Evolutionary conservation across 2,888 invertebrate genomes (phyloP).

Genomic region (Trileptium ribeirensis): DNA sequence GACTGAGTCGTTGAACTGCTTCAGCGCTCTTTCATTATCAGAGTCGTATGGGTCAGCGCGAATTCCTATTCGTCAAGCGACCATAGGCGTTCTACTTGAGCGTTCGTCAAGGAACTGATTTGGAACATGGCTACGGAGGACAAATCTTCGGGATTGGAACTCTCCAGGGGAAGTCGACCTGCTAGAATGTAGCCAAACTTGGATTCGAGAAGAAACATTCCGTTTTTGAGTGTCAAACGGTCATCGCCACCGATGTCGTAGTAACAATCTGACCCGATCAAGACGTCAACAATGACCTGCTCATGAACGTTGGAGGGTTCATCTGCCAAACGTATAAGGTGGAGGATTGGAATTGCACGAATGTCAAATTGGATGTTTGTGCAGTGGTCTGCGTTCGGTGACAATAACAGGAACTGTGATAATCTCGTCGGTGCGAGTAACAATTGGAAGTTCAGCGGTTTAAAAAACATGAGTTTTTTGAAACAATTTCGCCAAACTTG

Average conservation of each 20-base stretch:
- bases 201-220: neutral
- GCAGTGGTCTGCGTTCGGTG: no score
- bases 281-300: neutral
- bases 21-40: conserved; percentile 7
- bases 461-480: no score
- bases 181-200: neutral
- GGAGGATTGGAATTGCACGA: neutral
- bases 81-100: conserved; percentile 16
- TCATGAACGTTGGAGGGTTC: neutral
- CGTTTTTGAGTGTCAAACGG: neutral
- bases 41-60: neutral
- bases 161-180: neutral
- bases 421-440: no score
- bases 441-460: no score
- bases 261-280: neutral
- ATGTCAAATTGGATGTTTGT: no score
- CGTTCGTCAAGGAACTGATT: neutral
- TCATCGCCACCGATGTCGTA: neutral
- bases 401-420: no score
- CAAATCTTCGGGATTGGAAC: neutral
- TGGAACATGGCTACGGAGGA: neutral
- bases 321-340: neutral
- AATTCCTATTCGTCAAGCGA: neutral
- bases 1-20: conserved; percentile 1
- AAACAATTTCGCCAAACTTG: neutral